Evolutionary conservation across 2,113 vertebrate genomes (phyloP), one percentile per base, ranked within the genome.

Genomic region (Chitala chitala): DNA sequence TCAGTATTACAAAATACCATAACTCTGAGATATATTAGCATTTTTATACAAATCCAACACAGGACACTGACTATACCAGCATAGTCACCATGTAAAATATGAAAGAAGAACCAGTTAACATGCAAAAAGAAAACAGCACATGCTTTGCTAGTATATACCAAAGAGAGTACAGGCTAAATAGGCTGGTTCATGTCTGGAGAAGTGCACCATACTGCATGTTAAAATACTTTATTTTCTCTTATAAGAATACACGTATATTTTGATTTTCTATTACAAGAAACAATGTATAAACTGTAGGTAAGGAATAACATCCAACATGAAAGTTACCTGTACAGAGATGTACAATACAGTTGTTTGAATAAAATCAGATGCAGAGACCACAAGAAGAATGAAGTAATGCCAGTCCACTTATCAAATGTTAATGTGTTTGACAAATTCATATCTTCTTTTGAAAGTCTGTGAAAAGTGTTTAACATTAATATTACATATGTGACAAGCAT

Each of bases 21-120:
- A 33, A 66, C 74, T 66, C 82, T 80, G 79, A 80, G 82, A 91
- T 91, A 91, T 91, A 91, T 91, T 89, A 90, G 70, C 84, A 73
- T 75, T 55, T 72, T 78, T 71, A 75, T 40, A 76, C 31, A 42
- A 36, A 59, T 69, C 12, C 75, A 77, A 40, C 76, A 48, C 51
- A 68, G 2, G 75, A 73, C 48, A 75, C 73, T 3, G 86, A 90
- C 88, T 84, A 89, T 66, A 84, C 90, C 90, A 87, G 90, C 84
- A 82, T 84, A 90, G 90, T 87, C 90, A 5, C 75, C 64, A 77
- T 75, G 26, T 33, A 71, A 56, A 50, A 69, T 20, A 71, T 4
- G 71, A 9, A 74, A 78, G 78, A 24, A 80, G 73, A 2, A 73
- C 33, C 38, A 40, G 2, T 20, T 44, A 56, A 63, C 46, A 64